Conservation (phyloP, 1,140 invertebrate species). For the Artemia franciscana region DNA sequence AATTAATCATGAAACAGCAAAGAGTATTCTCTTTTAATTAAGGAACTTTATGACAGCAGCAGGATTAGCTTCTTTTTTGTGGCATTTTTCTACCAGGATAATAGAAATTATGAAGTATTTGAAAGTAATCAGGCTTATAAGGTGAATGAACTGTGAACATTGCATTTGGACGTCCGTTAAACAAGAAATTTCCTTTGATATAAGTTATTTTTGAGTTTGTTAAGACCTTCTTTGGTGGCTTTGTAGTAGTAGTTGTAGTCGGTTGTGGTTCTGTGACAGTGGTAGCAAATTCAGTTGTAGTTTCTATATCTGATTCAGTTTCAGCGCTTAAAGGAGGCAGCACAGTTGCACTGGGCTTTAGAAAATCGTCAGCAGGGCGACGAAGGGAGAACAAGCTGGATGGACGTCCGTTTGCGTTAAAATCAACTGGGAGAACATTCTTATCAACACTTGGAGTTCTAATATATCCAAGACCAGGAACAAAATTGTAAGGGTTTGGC, state of each 20-base stretch:
- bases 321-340: too few species aligned
- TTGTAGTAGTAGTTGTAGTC: not conserved
- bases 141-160: conserved; percentile 42
- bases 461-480: conserved; percentile 49
- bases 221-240: conserved; percentile 15
- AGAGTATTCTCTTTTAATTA: too few species aligned
- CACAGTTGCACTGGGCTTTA: conserved; percentile 19
- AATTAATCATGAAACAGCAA: too few species aligned
- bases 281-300: conserved; percentile 21
- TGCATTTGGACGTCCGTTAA: conserved; percentile 50
- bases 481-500: conserved; percentile 52
- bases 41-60: too few species aligned
- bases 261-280: conserved; percentile 20
- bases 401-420: conserved; percentile 52
- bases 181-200: conserved; percentile 41
- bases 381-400: conserved; percentile 31
- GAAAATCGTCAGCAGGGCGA: conserved; percentile 15
- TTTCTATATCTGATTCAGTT: too few species aligned
- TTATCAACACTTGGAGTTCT: conserved; percentile 26
- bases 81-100: not conserved
- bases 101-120: conserved; percentile 20
- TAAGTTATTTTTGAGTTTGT: conserved; percentile 35
- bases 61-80: too few species aligned
- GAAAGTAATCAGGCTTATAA: conserved; percentile 33
- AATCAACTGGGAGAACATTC: conserved; percentile 34